A percentile compares a stretch with the other conserved stretches of the same genome.
These are phyloP conservation scores for Exaiptasia diaphana DNA, from an alignment of 64 coral and sea anemone genomes.

Conservation along the genomic window DNA sequence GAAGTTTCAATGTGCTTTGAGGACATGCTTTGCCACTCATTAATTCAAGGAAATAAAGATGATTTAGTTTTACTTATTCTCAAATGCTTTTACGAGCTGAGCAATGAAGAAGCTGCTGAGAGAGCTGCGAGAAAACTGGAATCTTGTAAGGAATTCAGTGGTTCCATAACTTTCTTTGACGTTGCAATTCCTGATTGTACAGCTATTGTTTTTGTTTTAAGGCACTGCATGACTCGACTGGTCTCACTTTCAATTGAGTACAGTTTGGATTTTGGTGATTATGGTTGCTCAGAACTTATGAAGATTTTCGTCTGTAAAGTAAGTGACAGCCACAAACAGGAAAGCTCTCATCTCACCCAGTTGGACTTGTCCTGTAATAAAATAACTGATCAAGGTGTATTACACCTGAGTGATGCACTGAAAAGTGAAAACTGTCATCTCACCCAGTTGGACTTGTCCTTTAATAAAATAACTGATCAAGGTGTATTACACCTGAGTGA, in stretches of 20 bases:
- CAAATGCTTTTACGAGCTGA: neutral
- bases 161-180: neutral
- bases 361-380: no score
- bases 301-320: neutral
- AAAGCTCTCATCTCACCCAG: no score
- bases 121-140: neutral
- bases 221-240: neutral
- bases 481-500: no score
- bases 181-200: neutral
- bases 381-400: conserved; percentile 42
- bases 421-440: conserved; percentile 29
- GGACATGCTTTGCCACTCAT: no score
- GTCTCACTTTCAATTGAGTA: neutral
- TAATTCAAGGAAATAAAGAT: no score
- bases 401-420: conserved; percentile 4
- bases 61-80: neutral
- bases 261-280: neutral
- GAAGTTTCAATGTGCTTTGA: neutral
- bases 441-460: neutral
- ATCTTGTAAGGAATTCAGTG: no score
- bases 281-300: neutral
- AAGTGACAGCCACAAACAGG: no score
- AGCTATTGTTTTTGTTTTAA: neutral
- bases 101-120: neutral
- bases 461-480: no score